Conservation (phyloP, 1,140 invertebrate genomes). For the Orussus abietinus region DNA sequence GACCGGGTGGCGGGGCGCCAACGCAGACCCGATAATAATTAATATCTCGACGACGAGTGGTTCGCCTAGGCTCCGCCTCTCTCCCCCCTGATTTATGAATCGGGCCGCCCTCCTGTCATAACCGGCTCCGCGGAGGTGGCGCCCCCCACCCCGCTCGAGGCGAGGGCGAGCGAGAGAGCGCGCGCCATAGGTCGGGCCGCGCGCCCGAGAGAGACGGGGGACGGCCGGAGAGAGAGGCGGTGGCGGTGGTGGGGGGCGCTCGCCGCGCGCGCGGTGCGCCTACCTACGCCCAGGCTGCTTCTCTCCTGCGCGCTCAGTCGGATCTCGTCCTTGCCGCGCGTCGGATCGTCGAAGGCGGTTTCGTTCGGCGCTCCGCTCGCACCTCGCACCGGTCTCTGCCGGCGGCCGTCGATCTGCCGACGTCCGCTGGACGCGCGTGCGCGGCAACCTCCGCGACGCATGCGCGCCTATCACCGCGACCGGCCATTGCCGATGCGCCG, state of each 20-base stretch:
- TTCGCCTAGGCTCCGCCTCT: constrained; percentile 38
- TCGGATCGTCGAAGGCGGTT: constrained; percentile 14
- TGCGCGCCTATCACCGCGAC: too few species aligned
- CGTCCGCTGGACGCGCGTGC: too few species aligned
- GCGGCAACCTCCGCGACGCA: too few species aligned
- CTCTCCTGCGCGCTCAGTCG: constrained; percentile 38
- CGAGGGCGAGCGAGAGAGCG: constrained; percentile 4
- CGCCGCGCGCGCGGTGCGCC: constrained; percentile 5
- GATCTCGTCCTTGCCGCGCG: constrained; percentile 37
- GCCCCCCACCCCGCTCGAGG: constrained; percentile 5
- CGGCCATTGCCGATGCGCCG: too few species aligned
- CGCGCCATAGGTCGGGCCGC: background rate
- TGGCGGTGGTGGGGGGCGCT: constrained; percentile 14
- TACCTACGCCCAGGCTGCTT: constrained; percentile 26
- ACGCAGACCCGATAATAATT: constrained; percentile 45
- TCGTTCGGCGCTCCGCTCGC: too few species aligned
- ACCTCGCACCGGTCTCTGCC: too few species aligned
- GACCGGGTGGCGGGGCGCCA: constrained; percentile 16
- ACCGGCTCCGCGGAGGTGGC: constrained; percentile 22
- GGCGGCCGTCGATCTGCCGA: too few species aligned
- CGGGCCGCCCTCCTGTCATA: constrained; percentile 53
- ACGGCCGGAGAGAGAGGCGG: background rate
- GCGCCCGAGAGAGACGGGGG: constrained; percentile 4
- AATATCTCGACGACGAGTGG: constrained; percentile 52
- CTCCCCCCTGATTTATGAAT: constrained; percentile 51